Evolutionary conservation across 1,140 invertebrate species (phyloP).

Genomic region (Drosophila santomea): DNA sequence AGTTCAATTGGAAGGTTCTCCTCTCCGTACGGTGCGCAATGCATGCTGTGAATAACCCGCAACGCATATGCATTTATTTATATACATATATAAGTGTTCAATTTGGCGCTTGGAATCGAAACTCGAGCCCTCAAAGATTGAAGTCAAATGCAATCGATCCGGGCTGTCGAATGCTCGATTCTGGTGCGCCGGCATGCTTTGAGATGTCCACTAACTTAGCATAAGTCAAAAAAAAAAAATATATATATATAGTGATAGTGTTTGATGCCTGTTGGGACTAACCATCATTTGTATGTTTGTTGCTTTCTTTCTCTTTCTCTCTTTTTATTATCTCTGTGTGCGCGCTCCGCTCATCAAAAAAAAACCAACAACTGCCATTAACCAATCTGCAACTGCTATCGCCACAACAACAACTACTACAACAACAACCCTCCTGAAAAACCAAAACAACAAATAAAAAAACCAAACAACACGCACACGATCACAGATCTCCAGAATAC

Average conservation of each 20-base stretch:
- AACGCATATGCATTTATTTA: constrained; percentile 9
- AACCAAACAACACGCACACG: constrained; percentile 32
- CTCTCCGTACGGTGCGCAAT: constrained; percentile 12
- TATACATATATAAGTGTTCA: constrained; percentile 1
- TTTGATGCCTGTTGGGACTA: constrained; percentile 55
- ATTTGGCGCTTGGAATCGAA: neutral
- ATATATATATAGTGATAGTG: constrained; percentile 12
- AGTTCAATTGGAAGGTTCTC: neutral
- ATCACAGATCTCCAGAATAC: constrained; percentile 97
- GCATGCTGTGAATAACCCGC: constrained; percentile 45
- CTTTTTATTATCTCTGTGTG: constrained; percentile 44
- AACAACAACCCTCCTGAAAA: constrained; percentile 34
- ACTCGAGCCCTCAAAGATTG: neutral
- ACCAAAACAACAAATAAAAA: constrained; percentile 1
- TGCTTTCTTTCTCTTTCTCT: constrained; percentile 71
- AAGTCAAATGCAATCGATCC: neutral
- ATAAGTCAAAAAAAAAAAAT: constrained; percentile 1
- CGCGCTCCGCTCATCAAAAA: constrained; percentile 58
- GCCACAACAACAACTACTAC: constrained; percentile 51
- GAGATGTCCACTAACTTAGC: constrained; percentile 20
- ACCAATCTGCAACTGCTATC: constrained; percentile 55
- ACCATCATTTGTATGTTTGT: constrained; percentile 76
- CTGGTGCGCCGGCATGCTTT: constrained; percentile 44
- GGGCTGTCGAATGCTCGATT: neutral
- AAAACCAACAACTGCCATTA: constrained; percentile 36